Percentiles rank a stretch among this genome's conserved stretches.
phyloP scores from a whole-genome alignment of 2,888 invertebrate genomes.

The Escarpia spicata region DNA sequence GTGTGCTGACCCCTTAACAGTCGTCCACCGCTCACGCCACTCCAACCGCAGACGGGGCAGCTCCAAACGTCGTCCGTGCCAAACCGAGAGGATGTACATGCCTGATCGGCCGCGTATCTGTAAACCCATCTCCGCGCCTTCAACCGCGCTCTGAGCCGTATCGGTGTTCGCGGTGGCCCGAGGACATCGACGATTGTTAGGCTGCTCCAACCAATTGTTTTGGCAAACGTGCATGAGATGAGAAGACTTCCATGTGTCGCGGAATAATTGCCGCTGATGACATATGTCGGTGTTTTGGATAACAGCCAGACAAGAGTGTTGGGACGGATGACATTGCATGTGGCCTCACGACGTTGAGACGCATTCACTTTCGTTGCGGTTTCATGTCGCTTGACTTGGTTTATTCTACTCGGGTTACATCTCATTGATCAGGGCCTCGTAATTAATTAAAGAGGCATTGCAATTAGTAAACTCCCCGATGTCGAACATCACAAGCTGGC shows the following conservation, averaged over 20 bases:
- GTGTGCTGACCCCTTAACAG: too few species aligned
- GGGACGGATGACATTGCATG: neutral
- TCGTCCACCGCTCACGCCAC: neutral
- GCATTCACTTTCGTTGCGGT: neutral
- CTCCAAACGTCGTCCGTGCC: neutral
- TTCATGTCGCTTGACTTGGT: neutral
- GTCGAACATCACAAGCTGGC: conserved; percentile 4
- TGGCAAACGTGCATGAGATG: neutral
- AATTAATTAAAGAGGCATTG: neutral
- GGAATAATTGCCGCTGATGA: neutral
- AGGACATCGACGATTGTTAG: neutral
- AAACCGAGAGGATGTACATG: neutral
- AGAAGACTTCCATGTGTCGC: neutral
- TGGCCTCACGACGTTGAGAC: neutral
- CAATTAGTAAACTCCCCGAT: neutral
- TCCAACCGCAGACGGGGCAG: neutral
- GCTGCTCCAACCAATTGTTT: neutral
- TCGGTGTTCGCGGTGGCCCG: neutral
- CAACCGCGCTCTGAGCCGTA: neutral
- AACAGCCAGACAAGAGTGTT: neutral
- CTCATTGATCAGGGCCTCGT: neutral
- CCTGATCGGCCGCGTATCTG: neutral
- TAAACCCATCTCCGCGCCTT: neutral
- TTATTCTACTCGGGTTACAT: neutral
- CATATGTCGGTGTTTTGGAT: neutral